Base-by-base conservation (phyloP, 2,888 invertebrate species). In the Malachius bipustulatus region DNA sequence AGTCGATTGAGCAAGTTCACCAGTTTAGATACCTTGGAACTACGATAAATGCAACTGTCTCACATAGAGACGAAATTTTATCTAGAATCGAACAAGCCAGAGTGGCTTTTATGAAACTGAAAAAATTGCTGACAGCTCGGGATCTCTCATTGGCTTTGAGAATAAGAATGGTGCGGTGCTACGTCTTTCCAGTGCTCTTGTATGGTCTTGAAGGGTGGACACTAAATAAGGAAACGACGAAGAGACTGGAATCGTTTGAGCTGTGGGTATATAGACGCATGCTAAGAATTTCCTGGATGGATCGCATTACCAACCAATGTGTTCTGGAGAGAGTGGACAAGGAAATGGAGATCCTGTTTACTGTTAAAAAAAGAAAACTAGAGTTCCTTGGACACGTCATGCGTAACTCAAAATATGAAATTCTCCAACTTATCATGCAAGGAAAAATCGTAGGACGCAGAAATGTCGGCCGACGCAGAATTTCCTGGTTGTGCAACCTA, bases 41-140 rank as follows among this genome's bases (percentile, higher is more conserved):
- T 27, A 32, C 31, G 19, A 34, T 38, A 13, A 38, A 31, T 10
- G 38, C 35, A 19, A 26, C 34, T 16, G 16, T 38, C 3, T 33
- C 41, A 34, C 39, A 33, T 19, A 37, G 38, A 9, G 30, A 29
- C n/a, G 41, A 41, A 30, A 30, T 37, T 16, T 41, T 15, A 29
- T 38, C 34, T 33, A 34, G 35, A 10, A 39, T 41, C 16, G 39
- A 36, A 16, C 15, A 27, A 29, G 39, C 37, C 6, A 33, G 35
- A 12, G 12, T 14, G 6, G 29, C 33, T 13, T 43, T 43, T 11
- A 30, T 16, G 16, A 43, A 36, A 29, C 38, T 41, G 34, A 41
- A 27, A 30, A 16, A 11, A 16, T 14, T 41, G 10, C 33, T 32
- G 8, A 36, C 16, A 28, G 30, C 32, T 26, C 32, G 30, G 8